These are phyloP conservation scores for Tinamus guttatus DNA, from an alignment of 2,113 vertebrate species.

Conservation along the genomic window DNA sequence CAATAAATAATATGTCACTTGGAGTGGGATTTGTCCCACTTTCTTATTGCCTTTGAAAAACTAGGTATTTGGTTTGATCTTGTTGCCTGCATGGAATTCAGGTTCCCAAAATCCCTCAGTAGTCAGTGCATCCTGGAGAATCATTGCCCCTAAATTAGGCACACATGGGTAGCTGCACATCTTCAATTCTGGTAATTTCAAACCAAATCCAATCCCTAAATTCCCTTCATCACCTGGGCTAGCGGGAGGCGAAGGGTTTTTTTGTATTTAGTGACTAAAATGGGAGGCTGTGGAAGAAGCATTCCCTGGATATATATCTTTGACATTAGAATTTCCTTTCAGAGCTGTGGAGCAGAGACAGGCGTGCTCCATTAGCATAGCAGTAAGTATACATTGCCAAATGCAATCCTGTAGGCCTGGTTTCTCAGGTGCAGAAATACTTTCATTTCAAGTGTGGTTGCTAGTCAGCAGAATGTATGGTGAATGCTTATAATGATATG, in stretches of 20 bases:
- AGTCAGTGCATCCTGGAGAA: background rate
- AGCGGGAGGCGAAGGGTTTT: background rate
- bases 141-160: background rate
- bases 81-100: background rate
- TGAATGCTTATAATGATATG: background rate
- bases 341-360: background rate
- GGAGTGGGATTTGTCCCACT: too few relatives aligned
- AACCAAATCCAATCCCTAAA: background rate
- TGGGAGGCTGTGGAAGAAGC: background rate
- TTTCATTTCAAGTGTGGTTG: background rate
- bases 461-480: background rate
- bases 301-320: background rate
- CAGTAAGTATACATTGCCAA: too few relatives aligned
- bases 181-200: background rate
- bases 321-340: background rate
- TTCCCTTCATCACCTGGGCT: background rate
- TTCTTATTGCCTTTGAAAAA: background rate
- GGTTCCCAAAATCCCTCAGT: background rate
- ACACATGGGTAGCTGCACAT: rapidly evolving
- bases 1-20: background rate
- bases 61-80: background rate
- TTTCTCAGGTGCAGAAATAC: background rate
- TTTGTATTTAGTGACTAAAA: background rate
- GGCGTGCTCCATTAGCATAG: background rate
- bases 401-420: background rate